phyloP scores from a whole-genome alignment of 2,888 invertebrate species.

The Parascotia fuliginaria region DNA sequence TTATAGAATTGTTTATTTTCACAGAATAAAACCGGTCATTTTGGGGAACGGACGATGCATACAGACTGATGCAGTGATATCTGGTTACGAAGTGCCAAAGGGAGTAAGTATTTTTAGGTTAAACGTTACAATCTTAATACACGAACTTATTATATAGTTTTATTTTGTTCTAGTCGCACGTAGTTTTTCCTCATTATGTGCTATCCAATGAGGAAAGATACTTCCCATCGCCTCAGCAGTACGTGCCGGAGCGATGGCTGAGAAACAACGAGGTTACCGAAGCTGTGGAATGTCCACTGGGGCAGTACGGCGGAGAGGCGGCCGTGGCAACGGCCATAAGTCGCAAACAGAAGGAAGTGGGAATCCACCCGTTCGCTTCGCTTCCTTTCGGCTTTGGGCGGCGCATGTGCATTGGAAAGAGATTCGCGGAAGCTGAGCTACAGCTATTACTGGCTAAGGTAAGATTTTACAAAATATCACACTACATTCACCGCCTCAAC shows the following conservation, averaged over 20 bases:
- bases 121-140: background rate
- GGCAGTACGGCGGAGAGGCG: conserved; percentile 34
- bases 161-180: conserved; percentile 87
- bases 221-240: conserved; percentile 89
- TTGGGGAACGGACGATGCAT: conserved; percentile 92
- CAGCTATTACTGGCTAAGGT: conserved; percentile 91
- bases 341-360: conserved; percentile 81
- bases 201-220: conserved; percentile 90
- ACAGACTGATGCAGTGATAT: conserved; percentile 90
- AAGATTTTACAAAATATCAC: background rate
- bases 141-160: background rate
- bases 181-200: conserved; percentile 92
- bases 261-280: conserved; percentile 71
- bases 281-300: conserved; percentile 28
- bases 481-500: too few relatives aligned
- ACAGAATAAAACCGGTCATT: conserved; percentile 92
- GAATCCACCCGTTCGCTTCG: conserved; percentile 90
- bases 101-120: conserved; percentile 86
- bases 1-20: conserved; percentile 37
- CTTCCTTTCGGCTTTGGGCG: conserved; percentile 92
- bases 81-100: conserved; percentile 92
- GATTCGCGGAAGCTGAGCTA: conserved; percentile 93
- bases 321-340: conserved; percentile 50
- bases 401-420: conserved; percentile 91
- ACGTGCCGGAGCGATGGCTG: conserved; percentile 92